Conservation (phyloP, 2,888 invertebrate species). For the Acanthosepion esculentum region DNA sequence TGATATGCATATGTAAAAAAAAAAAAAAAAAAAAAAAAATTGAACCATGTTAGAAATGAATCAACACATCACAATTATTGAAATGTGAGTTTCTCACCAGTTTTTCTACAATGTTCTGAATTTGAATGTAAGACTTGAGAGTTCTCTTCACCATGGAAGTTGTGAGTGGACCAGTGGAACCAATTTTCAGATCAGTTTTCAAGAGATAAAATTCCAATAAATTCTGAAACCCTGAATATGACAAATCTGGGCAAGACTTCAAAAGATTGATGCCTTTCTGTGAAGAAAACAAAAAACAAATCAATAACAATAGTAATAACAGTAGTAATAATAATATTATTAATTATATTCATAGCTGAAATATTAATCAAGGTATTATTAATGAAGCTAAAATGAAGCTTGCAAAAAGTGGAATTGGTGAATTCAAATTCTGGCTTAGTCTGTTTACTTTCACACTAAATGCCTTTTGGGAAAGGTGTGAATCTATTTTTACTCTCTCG, state of each 20-base stretch:
- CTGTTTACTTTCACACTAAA: too few relatives aligned
- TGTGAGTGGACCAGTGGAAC: conserved; percentile 58
- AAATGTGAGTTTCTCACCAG: conserved; percentile 57
- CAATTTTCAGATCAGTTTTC: conserved; percentile 65
- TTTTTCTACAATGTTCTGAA: conserved; percentile 64
- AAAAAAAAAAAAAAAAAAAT: too few relatives aligned
- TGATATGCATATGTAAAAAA: too few relatives aligned
- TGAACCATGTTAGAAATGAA: too few relatives aligned
- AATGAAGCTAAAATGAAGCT: too few relatives aligned
- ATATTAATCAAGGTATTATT: too few relatives aligned
- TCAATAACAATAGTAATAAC: not conserved
- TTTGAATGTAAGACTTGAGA: conserved; percentile 64
- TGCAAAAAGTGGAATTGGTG: too few relatives aligned
- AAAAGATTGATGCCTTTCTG: conserved; percentile 64
- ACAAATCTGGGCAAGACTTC: conserved; percentile 58
- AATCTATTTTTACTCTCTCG: too few relatives aligned
- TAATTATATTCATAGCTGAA: too few relatives aligned
- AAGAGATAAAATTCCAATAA: conserved; percentile 60
- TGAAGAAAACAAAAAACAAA: conserved; percentile 44
- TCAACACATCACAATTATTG: too few relatives aligned
- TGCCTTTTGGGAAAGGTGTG: too few relatives aligned
- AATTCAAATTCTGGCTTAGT: too few relatives aligned
- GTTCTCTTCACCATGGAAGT: conserved; percentile 59
- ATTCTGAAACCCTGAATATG: conserved; percentile 62
- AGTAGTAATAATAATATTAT: not conserved